Evolutionary conservation across 1,140 invertebrate genomes (phyloP).

Genomic region (Dinoponera quadriceps): DNA sequence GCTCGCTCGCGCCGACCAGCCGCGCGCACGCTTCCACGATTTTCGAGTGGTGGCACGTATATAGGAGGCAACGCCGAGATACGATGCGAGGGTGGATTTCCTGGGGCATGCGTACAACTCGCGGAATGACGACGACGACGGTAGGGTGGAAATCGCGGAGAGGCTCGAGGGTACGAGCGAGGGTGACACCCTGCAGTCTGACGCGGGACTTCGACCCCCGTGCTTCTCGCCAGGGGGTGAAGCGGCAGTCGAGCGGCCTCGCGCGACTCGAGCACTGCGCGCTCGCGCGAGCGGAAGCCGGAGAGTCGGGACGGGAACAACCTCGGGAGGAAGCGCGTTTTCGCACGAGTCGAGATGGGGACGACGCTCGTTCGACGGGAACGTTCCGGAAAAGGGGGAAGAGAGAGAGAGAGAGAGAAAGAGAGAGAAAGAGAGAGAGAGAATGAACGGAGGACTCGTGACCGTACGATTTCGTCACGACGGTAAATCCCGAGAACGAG

Average conservation of each 20-base stretch:
- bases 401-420: background rate
- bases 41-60: conserved; percentile 42
- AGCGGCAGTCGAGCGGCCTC: conserved; percentile 3
- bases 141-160: conserved; percentile 75
- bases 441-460: background rate
- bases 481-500: background rate
- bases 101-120: conserved; percentile 57
- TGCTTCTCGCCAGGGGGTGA: conserved; percentile 58
- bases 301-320: too few relatives aligned
- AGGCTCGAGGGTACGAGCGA: conserved; percentile 77
- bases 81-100: conserved; percentile 66
- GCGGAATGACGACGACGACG: conserved; percentile 45
- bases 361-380: background rate
- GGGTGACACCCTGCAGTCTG: conserved; percentile 85
- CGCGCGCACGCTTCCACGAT: conserved; percentile 45
- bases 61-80: conserved; percentile 28
- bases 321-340: too few relatives aligned
- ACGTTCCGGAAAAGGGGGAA: background rate
- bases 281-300: conserved; percentile 25
- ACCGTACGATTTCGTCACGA: background rate
- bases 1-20: conserved; percentile 9
- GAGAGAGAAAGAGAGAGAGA: too few relatives aligned
- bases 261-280: conserved; percentile 4
- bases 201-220: conserved; percentile 81
- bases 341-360: too few relatives aligned